Conservation (phyloP, 2,888 invertebrate species). For the Terebella lapidaria region DNA sequence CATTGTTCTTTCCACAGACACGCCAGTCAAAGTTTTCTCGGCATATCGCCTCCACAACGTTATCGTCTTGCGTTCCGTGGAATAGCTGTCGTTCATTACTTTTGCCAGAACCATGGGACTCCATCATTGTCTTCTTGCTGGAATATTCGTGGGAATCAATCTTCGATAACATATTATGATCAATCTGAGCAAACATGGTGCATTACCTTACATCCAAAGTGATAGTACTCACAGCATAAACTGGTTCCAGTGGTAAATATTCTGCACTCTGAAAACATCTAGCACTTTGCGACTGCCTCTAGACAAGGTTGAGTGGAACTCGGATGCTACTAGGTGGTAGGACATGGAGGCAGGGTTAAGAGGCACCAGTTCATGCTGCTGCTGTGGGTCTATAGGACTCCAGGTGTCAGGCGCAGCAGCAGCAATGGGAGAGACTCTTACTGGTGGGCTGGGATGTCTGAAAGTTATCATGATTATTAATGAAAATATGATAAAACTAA, state of each 20-base stretch:
- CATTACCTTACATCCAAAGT: too few species aligned
- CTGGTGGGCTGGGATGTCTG: too few species aligned
- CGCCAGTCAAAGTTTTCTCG: conserved; percentile 39
- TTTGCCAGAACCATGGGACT: neutral
- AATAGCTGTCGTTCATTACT: conserved; percentile 28
- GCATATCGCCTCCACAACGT: conserved; percentile 31
- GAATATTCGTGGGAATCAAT: neutral
- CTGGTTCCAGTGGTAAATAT: neutral
- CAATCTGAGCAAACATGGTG: too few species aligned
- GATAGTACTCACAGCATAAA: neutral
- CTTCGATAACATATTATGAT: neutral
- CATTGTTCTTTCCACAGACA: conserved; percentile 30
- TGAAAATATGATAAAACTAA: too few species aligned
- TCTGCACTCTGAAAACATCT: neutral
- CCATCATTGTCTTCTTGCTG: conserved; percentile 1
- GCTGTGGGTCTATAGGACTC: conserved; percentile 13
- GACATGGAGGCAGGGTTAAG: neutral
- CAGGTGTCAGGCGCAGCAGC: conserved; percentile 9
- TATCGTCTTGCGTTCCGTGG: conserved; percentile 30
- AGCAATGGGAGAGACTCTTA: neutral
- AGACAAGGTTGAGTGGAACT: neutral
- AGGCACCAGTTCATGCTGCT: conserved; percentile 16
- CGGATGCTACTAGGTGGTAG: neutral
- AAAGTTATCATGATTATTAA: too few species aligned
- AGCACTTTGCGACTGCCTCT: neutral